Evolutionary conservation across 1,140 invertebrate genomes (phyloP).

Genomic region (Octopus bimaculoides): DNA sequence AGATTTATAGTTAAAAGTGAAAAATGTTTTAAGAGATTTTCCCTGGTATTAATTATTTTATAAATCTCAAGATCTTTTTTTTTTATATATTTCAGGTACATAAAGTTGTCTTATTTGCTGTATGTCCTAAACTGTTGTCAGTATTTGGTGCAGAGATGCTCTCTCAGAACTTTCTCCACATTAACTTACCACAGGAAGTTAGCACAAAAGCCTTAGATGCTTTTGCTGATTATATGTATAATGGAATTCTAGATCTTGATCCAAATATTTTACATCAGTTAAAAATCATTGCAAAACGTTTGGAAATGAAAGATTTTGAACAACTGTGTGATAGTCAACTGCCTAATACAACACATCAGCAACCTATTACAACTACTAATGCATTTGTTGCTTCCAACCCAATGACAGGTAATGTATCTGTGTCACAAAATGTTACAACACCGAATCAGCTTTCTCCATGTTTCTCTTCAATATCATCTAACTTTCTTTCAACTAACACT

Average conservation of each 20-base stretch:
- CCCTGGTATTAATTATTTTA: too few relatives aligned
- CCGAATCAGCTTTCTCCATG: background rate
- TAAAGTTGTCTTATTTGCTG: background rate
- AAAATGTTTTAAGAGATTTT: too few relatives aligned
- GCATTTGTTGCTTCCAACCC: background rate
- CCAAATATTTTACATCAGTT: background rate
- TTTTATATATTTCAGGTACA: background rate
- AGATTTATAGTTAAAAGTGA: too few relatives aligned
- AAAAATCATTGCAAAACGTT: background rate
- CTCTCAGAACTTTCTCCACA: background rate
- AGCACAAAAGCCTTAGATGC: background rate
- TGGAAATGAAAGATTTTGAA: background rate
- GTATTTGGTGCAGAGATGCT: background rate
- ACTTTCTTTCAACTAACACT: background rate
- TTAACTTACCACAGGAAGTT: conserved; percentile 5
- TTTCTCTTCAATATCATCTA: background rate
- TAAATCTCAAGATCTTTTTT: too few relatives aligned
- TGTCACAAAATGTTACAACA: background rate
- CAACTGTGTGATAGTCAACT: background rate
- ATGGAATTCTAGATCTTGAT: conserved; percentile 3
- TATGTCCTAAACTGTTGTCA: conserved; percentile 3
- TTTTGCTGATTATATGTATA: conserved; percentile 9
- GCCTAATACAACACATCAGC: background rate
- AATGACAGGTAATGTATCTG: background rate
- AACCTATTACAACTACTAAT: background rate